Evolutionary conservation across 2,888 invertebrate species (phyloP), one percentile per base, ranked within the genome.

Genomic region (Palloptera scutellata): DNA sequence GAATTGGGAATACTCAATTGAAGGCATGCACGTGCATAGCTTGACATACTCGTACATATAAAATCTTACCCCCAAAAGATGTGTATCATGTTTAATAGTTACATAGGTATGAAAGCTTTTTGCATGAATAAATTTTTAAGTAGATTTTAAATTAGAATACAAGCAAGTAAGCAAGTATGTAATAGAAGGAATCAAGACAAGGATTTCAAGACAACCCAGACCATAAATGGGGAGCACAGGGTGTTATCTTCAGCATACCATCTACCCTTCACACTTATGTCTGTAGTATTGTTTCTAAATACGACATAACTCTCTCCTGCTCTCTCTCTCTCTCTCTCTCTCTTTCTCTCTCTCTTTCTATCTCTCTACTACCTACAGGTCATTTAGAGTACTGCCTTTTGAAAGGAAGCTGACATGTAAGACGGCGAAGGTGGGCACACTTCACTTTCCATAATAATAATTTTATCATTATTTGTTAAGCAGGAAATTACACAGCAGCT

Each of bases 111-210:
- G 52, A 68, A 65, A 65, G 64, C 67, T 70, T 70, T 70, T 70
- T 70, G 70, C 70, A 67, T 70, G 70, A 70, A 70, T 70, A 67
- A 65, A 70, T 67, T 65, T 70, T 70, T 67, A 67, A 70, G 70
- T 65, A 70, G 60, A 64, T 64, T 66, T 67, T 63, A 57, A 63
- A 66, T 58, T 66, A 19, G 30, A 15, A 61, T n/a, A 15, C 59
- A 65, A 43, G 48, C 20, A 58, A 63, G 40, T 30, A n/a, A n/a
- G n/a, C n/a, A n/a, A n/a, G n/a, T n/a, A n/a, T n/a, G n/a, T n/a
- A n/a, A n/a, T n/a, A n/a, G n/a, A n/a, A n/a, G n/a, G n/a, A n/a
- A n/a, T n/a, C n/a, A n/a, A n/a, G n/a, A n/a, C n/a, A n/a, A n/a
- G n/a, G n/a, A n/a, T n/a, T n/a, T n/a, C n/a, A n/a, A n/a, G n/a